Conservation (phyloP, 2,888 invertebrate species). For the Nymphalis c-album region DNA sequence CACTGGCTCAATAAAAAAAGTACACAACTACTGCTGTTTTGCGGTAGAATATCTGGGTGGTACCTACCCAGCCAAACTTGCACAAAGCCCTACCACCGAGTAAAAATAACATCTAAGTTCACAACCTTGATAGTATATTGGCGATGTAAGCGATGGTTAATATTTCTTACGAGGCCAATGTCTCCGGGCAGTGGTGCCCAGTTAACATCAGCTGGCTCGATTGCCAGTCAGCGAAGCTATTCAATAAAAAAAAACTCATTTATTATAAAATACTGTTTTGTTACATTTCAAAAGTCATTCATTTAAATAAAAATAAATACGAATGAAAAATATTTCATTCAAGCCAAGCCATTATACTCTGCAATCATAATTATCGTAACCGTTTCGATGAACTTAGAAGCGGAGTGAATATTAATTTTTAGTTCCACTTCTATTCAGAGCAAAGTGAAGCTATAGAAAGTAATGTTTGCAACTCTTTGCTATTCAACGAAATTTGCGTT, state of each 20-base stretch:
- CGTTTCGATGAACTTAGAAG: not conserved
- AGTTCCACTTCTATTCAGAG: not conserved
- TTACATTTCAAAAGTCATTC: not conserved
- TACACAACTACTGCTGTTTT: no score
- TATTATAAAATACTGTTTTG: not conserved
- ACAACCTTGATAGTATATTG: no score
- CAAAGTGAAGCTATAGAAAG: not conserved
- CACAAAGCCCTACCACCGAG: no score
- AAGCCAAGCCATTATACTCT: not conserved
- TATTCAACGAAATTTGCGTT: constrained; percentile 23
- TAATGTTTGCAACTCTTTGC: constrained; percentile 1
- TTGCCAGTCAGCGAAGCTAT: no score
- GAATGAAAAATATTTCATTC: not conserved
- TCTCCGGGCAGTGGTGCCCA: no score
- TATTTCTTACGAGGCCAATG: no score
- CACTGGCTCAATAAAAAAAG: no score
- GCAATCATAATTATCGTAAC: not conserved
- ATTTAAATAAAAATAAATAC: not conserved
- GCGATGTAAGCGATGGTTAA: no score
- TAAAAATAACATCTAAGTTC: no score
- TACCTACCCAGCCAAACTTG: no score
- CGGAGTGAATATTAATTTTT: not conserved
- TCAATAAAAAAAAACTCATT: not conserved
- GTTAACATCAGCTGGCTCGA: no score
- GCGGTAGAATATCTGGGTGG: no score